A percentile compares a stretch with the other conserved stretches of the same genome.
These are phyloP conservation scores for Gorsachius goisagi DNA, from an alignment of 2,113 vertebrate genomes.

Conservation along the genomic window DNA sequence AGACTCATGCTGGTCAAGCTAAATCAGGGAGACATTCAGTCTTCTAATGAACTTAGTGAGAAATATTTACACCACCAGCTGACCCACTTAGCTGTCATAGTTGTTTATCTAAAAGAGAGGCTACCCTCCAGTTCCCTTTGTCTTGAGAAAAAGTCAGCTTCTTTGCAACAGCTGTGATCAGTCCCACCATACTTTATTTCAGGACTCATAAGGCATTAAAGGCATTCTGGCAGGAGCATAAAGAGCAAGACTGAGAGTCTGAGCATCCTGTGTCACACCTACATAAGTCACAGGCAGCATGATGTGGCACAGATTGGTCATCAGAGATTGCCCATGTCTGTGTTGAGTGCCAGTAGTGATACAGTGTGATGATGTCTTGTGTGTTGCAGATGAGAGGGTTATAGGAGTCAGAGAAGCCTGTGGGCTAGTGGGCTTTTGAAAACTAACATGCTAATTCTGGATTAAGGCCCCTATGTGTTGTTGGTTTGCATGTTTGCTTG, in stretches of 20 bases:
- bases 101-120: not conserved
- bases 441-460: not conserved
- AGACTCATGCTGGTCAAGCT: no score
- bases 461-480: not conserved
- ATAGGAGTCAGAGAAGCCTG: not conserved
- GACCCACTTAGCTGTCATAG: not conserved
- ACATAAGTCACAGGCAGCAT: not conserved
- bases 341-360: not conserved
- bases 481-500: not conserved
- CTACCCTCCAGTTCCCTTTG: not conserved
- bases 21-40: not conserved
- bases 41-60: not conserved
- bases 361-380: not conserved
- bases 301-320: not conserved
- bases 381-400: not conserved
- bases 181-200: not conserved
- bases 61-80: not conserved
- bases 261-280: not conserved
- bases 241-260: not conserved
- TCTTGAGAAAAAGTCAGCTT: not conserved
- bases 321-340: not conserved
- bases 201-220: not conserved
- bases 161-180: not conserved
- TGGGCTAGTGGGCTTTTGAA: not conserved
- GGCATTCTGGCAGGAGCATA: not conserved